These are phyloP conservation scores for Paracyclopina nana DNA, from an alignment of 1,140 invertebrate genomes.

Conservation along the genomic window DNA sequence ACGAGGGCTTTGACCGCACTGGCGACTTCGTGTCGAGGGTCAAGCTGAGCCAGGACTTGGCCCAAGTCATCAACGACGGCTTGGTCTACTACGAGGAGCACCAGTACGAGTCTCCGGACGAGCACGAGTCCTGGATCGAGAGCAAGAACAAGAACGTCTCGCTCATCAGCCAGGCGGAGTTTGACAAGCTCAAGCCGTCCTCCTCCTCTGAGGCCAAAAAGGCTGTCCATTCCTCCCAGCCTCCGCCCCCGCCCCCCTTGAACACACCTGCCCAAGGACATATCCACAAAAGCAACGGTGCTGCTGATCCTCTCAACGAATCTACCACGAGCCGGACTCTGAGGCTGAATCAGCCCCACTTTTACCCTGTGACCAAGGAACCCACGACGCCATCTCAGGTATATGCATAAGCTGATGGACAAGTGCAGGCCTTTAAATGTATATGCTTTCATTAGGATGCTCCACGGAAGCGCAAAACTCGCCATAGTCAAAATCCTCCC, in stretches of 20 bases:
- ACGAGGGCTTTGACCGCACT: conserved; percentile 71
- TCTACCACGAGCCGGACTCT: conserved; percentile 17
- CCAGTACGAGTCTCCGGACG: conserved; percentile 42
- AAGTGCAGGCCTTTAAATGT: no score
- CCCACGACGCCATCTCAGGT: conserved; percentile 24
- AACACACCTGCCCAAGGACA: conserved; percentile 20
- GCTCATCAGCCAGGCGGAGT: conserved; percentile 66
- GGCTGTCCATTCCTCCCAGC: no score
- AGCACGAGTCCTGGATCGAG: conserved; percentile 18
- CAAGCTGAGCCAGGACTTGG: conserved; percentile 70
- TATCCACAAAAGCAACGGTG: neutral
- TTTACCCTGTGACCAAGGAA: conserved; percentile 85
- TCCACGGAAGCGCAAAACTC: conserved; percentile 64
- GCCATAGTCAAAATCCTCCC: conserved; percentile 69
- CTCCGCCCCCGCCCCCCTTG: conserved; percentile 46
- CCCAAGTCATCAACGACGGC: conserved; percentile 83
- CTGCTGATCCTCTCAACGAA: conserved; percentile 23
- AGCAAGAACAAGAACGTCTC: conserved; percentile 64
- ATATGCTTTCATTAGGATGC: conserved; percentile 34
- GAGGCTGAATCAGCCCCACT: conserved; percentile 37
- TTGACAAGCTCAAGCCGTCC: conserved; percentile 51
- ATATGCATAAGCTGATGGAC: no score
- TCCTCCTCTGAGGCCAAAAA: conserved; percentile 20
- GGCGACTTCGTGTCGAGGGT: conserved; percentile 59
- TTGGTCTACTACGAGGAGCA: conserved; percentile 84